Evolutionary conservation across 2,113 vertebrate genomes (phyloP), one percentile per base, ranked within the genome.

Genomic region (Vulpes lagopus): DNA sequence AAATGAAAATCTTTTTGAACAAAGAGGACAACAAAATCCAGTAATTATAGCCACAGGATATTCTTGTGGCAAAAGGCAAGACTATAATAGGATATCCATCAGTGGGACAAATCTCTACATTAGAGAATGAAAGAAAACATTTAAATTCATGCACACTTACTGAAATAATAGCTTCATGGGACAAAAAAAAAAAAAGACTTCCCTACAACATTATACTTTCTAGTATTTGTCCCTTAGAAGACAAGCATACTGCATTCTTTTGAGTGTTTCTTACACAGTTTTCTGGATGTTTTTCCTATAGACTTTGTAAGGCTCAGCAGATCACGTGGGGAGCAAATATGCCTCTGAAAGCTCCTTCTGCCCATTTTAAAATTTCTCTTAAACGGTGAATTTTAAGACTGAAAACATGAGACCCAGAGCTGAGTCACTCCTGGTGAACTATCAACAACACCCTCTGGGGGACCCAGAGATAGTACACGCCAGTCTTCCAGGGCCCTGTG

Each of bases 11-110:
- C 10, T 22, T 96, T 83, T 38, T 87, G 23, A 95, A 95, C 89
- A 98, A 97, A 95, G 32, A 96, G 27, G 5, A 86, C 32, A 94
- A 88, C 74, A 62, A 96, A 89, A 91, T 67, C 74, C 60, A 89
- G n/a, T 20, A 94, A 93, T 93, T 90, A 89, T 2, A 89, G 59
- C 53, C 67, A 81, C 5, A 55, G 85, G 60, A 69, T 69, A 89
- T 89, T 64, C 91, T 0, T 78, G 11, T 67, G n/a, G 64, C 30
- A 83, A 95, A 96, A 74, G 30, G 19, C n/a, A 97, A 96, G 32
- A 81, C 32, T 7, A 80, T 38, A 14, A 89, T 53, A 16, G 16
- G 53, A 76, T 57, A 69, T 0, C 62, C 30, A 82, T 79, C 15
- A 60, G 20, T 67, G 12, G 43, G n/a, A 43, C 79, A 92, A 59